Conservation (phyloP, 35 echinoderm and acorn worm genomes). For the Apostichopus californicus region DNA sequence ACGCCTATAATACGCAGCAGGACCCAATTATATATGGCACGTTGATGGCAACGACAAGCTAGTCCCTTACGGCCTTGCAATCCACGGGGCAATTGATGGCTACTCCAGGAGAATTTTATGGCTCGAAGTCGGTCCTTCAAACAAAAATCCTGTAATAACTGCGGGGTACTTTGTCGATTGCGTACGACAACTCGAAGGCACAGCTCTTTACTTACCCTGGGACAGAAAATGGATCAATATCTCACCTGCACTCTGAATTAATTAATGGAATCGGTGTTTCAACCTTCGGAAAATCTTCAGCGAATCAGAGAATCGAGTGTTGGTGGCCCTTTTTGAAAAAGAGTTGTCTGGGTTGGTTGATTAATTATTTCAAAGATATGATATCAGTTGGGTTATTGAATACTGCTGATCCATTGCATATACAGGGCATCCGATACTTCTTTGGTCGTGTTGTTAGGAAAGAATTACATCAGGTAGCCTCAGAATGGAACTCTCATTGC, state of each 20-base stretch:
- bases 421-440: constrained; percentile 48
- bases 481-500: constrained; percentile 52
- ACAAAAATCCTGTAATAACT: constrained; percentile 60
- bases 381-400: constrained; percentile 47
- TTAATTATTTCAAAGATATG: constrained; percentile 63
- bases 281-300: constrained; percentile 46
- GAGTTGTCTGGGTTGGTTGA: constrained; percentile 11
- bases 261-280: background rate
- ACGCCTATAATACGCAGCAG: constrained; percentile 38
- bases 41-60: constrained; percentile 74
- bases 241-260: background rate
- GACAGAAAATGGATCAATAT: background rate
- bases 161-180: constrained; percentile 57
- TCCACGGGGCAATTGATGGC: constrained; percentile 70
- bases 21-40: constrained; percentile 73
- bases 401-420: constrained; percentile 58
- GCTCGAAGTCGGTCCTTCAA: constrained; percentile 60
- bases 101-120: constrained; percentile 67
- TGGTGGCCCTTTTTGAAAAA: constrained; percentile 53
- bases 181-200: constrained; percentile 17
- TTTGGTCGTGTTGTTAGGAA: constrained; percentile 49
- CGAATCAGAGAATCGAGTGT: constrained; percentile 64
- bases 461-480: constrained; percentile 18
- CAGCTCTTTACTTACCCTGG: constrained; percentile 19
- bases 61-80: constrained; percentile 65